Conservation (phyloP, 2,113 vertebrate genomes). For the Chaetura pelagica region DNA sequence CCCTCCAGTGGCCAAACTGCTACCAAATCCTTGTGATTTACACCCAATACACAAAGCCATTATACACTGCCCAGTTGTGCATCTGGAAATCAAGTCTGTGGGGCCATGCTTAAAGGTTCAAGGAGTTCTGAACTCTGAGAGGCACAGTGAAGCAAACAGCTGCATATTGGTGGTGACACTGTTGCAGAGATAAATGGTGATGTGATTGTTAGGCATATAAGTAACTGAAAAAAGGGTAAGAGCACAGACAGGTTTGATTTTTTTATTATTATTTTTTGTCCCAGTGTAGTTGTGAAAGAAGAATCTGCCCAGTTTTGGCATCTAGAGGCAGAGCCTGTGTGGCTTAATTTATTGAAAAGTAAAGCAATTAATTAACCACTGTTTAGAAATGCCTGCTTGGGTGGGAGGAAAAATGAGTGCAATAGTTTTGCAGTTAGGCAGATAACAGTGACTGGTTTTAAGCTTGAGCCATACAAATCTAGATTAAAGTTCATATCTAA, state of each 20-base stretch:
- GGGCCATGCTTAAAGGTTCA: accelerated
- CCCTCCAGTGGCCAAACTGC: not conserved
- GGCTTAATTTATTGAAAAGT: not conserved
- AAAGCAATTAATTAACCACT: not conserved
- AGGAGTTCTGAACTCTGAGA: not conserved
- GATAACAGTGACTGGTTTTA: not conserved
- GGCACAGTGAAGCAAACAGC: not conserved
- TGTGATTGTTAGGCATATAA: not conserved
- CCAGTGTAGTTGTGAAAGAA: not conserved
- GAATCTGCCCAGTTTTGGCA: not conserved
- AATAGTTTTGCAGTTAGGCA: not conserved
- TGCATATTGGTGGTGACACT: not conserved
- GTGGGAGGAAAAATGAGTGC: not conserved
- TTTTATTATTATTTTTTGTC: not conserved
- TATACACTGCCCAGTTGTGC: not conserved
- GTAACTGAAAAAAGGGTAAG: not conserved
- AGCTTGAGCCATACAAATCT: not conserved
- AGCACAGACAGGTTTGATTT: not conserved
- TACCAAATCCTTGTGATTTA: not conserved
- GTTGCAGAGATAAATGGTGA: not conserved
- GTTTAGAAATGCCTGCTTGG: not conserved
- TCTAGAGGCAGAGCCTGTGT: not conserved
- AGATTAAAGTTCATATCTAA: not conserved
- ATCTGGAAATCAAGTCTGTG: not conserved
- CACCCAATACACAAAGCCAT: not conserved